Base-by-base conservation (phyloP, 92 coral and sea anemone species). In the Zoanthus gigantus region DNA sequence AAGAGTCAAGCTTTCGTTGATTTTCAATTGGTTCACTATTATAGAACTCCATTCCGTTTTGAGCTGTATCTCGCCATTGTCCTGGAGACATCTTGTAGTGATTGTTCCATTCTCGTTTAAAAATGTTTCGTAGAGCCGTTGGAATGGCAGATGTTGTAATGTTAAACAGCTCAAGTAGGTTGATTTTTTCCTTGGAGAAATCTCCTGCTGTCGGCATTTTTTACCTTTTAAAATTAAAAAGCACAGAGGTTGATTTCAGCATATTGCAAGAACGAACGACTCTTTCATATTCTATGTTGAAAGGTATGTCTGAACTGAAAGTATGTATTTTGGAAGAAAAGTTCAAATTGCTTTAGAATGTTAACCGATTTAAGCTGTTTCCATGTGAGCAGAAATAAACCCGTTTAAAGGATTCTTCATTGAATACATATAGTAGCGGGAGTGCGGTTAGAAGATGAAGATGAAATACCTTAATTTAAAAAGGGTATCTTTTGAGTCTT, bases 91-190 rank as follows among this genome's bases (percentile, higher is more conserved):
- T 44, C 74, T 60, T 81, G 91, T 82, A 78, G n/a, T 72, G 78
- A 7, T 16, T 75, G 67, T 89, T 56, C 94, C 94, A 89, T 81
- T 92, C 91, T 77, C 82, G 90, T 66, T 75, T 92, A 83, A 92
- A 92, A 58, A 92, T 67, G 16, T 63, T 37, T 60, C 92, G 60
- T 56, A 89, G 83, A 30, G 88, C 94, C 12, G 63, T 52, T 15
- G 92, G 82, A 83, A 90, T 54, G 18, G 78, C 50, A 76, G 83
- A 77, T 34, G 76, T 71, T 3, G 86, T 46, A 28, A 85, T 57
- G 63, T 85, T 34, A 71, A 89, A 90, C 5, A 81, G 8, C 71
- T 50, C 66, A 66, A 81, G 60, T 2, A 65, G 71, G 75, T 81
- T 81, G 44, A 66, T 73, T 81, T 45, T 68, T 44, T 81, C 85